Evolutionary conservation across 2,113 vertebrate genomes (phyloP), one percentile per base, ranked within the genome.

Genomic region (Salvelinus sp.): DNA sequence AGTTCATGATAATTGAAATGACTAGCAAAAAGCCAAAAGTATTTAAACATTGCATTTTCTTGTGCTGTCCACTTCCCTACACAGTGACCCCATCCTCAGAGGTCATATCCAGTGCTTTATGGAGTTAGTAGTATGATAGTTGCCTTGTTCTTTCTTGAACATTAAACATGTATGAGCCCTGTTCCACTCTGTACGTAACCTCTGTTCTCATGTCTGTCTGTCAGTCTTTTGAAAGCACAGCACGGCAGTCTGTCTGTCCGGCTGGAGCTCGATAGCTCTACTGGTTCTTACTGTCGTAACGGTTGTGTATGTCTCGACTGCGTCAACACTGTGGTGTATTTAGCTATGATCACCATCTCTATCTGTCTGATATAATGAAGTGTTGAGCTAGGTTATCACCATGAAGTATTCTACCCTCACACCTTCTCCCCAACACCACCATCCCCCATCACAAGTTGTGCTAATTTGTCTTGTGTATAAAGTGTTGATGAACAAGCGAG

Each of bases 401-500:
- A 72, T 62, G 58, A 20, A 13, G 23, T 73, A 50, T 70, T 73
- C 54, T 20, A 2, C 69, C 30, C 75, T 18, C 73, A 60, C 62
- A 78, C 66, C 71, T 72, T 18, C 54, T 73, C 33, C 50, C 44
- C 44, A 13, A 58, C 60, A 38, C 68, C 27, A 73, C 64, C 58
- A 72, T 30, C 68, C 58, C 76, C 62, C 64, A 66, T 74, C 47
- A 70, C 82, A 81, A 89, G 84, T 82, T 82, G 87, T 89, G 86
- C 89, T 88, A 62, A 86, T 82, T 88, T 85, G 83, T 88, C 81
- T 9, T 83, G 80, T 83, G 73, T 87, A 54, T 79, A 81, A 82
- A 80, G 89, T 87, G 77, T 89, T 83, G 84, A 81, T 83, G 90
- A 87, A 68, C 28, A 80, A 80, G 92, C 91, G 86, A 68, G 71